Evolutionary conservation across 2,113 vertebrate species (phyloP), one percentile per base, ranked within the genome.

Genomic region (Cichladusa arquata): DNA sequence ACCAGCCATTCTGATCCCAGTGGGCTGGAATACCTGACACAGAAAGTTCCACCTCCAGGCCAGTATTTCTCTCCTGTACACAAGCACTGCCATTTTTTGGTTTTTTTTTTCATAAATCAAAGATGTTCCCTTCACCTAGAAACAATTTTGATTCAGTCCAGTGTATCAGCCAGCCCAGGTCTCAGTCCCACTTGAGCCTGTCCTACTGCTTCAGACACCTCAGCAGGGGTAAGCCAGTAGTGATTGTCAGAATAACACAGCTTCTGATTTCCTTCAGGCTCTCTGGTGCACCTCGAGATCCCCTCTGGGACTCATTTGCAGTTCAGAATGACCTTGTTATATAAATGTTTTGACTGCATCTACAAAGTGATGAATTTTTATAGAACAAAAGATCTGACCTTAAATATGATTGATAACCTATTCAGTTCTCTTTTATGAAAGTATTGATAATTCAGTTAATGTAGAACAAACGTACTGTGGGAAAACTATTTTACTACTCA

Each of bases 281-380:
- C 29, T 47, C 48, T 51, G 34, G 67, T 74, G 38, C 64, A 66
- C 44, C 33, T 86, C 11, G 26, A 58, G 61, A 71, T 57, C 44
- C 69, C 82, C 50, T 78, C 48, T 51, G 65, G 80, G 88, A 48
- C 44, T 86, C 19, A 2, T 94, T 83, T 86, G 61, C 76, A 95
- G 88, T 57, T 88, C 88, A 88, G 82, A 81, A 92, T 90, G 72
- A 51, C 54, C 60, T 71, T 53, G 34, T 36, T 83, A 73, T 45
- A 73, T 57, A 93, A 88, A 92, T 79, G 65, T 92, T 96, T 93
- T 93, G 56, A 90, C 76, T 92, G 64, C 53, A 77, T 53, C n/a
- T 71, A 86, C 40, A 81, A 82, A 92, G 79, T 42, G 38, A 88
- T 60, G 31, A 83, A 64, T 86, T 93, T 85, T 86, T 81, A 90